Conservation (phyloP, 2,113 vertebrate species). For the Mesocricetus auratus region DNA sequence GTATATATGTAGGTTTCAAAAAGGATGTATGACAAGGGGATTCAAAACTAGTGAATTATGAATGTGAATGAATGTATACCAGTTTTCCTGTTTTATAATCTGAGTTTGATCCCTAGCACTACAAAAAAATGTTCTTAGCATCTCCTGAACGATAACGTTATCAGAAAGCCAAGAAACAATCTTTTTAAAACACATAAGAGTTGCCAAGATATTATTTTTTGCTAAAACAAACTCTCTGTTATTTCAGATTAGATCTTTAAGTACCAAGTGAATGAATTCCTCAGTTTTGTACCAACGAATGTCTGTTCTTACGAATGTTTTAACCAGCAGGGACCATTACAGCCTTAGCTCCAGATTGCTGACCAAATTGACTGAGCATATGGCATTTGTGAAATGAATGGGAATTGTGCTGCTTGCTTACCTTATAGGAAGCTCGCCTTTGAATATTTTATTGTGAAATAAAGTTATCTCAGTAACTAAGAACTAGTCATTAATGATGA, state of each 20-base stretch:
- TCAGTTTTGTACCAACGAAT: slow-evolving; percentile 48
- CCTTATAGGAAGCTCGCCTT: slow-evolving; percentile 6
- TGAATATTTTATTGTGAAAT: slow-evolving; percentile 7
- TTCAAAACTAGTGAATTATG: background rate
- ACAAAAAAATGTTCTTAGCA: background rate
- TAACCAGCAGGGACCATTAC: slow-evolving; percentile 67
- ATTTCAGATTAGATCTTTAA: slow-evolving; percentile 51
- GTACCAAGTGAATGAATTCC: slow-evolving; percentile 34
- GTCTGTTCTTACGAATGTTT: slow-evolving; percentile 60
- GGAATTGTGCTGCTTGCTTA: background rate
- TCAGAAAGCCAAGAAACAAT: background rate
- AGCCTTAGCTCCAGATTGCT: slow-evolving; percentile 66
- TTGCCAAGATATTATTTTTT: slow-evolving; percentile 30
- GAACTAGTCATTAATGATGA: background rate
- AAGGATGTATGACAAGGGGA: background rate
- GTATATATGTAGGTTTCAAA: background rate
- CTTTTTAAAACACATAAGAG: slow-evolving; percentile 38
- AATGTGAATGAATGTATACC: background rate
- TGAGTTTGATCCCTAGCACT: background rate
- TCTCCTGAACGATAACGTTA: background rate
- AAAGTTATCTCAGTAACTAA: slow-evolving; percentile 45
- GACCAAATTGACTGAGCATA: slow-evolving; percentile 57
- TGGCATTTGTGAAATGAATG: slow-evolving; percentile 66
- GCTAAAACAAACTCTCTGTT: background rate
- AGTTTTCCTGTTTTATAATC: slow-evolving; percentile 8